Evolutionary conservation across 2,888 invertebrate species (phyloP), one percentile per base, ranked within the genome.

Genomic region (Drosophila neonasuta): DNA sequence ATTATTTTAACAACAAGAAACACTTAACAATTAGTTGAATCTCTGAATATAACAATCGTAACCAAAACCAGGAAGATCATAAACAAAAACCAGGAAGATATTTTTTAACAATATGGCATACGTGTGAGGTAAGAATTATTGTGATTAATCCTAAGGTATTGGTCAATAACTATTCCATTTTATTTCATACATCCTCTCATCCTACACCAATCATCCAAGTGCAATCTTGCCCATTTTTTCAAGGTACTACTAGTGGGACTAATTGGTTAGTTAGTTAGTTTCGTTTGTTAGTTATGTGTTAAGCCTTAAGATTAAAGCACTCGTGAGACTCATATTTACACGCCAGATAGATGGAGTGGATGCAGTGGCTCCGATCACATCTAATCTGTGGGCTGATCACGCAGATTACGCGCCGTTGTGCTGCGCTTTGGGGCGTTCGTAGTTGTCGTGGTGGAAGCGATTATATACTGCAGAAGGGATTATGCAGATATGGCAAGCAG

Each of bases 351-450:
- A 24, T 56, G 56, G 20, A 13, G 13, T 46, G 36, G 32, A 34
- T 45, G 55, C 55, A 55, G 34, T 24, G 6, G 24, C 20, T 55
- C 20, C 30, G 39, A 41, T 41, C 34, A 41, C 13, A 45, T 65
- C 66, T 88, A 88, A 71, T 76, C 76, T 39, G 61, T 63, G 52
- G 81, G 69, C 46, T 71, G 75, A 24, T 24, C 24, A 6, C 69
- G 32, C 58, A 68, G 86, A 66, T 68, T 52, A 13, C 48, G 59
- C 24, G 44, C 69, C 71, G 66, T 76, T 71, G 76, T 79, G 68
- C 17, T 15, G n/a, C 58, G 24, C 39, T 46, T 62, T 29, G 59
- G 8, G 15, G 49, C 46, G 5, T 57, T 71, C 45, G 68, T 70
- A 67, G 79, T 77, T 65, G 54, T 30, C 8, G 56, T 11, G 41